phyloP scores from a whole-genome alignment of 2,113 vertebrate species.

The Syngnathoides biaculeatus region DNA sequence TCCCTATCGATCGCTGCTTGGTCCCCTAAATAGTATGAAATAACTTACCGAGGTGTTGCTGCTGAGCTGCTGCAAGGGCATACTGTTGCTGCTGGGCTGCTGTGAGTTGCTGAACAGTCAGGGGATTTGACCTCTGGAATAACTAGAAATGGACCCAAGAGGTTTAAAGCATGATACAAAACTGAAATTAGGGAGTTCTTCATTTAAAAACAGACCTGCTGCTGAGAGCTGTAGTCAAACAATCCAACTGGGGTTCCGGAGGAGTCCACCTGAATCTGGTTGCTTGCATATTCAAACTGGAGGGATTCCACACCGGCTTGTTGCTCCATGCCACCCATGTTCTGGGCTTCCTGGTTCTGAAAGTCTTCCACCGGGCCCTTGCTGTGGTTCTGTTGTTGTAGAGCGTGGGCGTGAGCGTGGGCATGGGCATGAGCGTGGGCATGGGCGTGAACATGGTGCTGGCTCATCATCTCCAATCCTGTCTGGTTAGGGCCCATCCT shows the following conservation, averaged over 20 bases:
- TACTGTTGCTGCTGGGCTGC: constrained; percentile 97
- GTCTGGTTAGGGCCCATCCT: constrained; percentile 84
- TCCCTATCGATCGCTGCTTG: too few relatives aligned
- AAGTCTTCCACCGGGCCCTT: constrained; percentile 89
- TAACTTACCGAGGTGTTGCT: constrained; percentile 89
- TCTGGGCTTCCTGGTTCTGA: constrained; percentile 88
- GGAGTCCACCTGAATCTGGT: constrained; percentile 96
- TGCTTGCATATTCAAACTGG: constrained; percentile 95
- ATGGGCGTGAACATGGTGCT: constrained; percentile 64
- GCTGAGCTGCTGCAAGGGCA: constrained; percentile 91
- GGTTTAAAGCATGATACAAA: constrained; percentile 15
- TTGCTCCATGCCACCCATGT: constrained; percentile 94
- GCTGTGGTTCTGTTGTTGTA: constrained; percentile 79
- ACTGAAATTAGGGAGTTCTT: background rate
- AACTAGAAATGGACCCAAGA: constrained; percentile 68
- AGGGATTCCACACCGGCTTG: constrained; percentile 91
- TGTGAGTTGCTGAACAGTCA: constrained; percentile 92
- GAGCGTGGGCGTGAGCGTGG: constrained; percentile 19
- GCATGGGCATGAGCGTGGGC: constrained; percentile 41
- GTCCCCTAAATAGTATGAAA: background rate
- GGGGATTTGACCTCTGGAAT: constrained; percentile 89
- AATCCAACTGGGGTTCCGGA: constrained; percentile 89
- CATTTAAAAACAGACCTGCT: constrained; percentile 80
- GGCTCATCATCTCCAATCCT: constrained; percentile 84
- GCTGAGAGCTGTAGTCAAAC: constrained; percentile 96